Percentiles rank a stretch among this genome's conserved stretches.
These are phyloP conservation scores for Mechanitis messenoides DNA, from an alignment of 2,888 invertebrate genomes.

Conservation along the genomic window DNA sequence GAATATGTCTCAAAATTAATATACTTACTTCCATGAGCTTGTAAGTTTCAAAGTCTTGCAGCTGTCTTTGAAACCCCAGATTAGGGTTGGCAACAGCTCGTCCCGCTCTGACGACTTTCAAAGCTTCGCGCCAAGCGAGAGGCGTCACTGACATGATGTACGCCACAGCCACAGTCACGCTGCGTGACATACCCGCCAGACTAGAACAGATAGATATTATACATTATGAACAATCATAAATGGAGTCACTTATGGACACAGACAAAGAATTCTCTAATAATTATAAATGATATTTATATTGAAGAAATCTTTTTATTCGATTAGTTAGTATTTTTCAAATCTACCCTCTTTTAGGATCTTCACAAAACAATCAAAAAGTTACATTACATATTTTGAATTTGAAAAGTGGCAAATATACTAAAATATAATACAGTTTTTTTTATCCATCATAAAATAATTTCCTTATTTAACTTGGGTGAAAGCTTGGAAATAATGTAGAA, in stretches of 20 bases:
- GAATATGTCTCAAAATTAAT: neutral
- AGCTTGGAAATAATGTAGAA: too few relatives aligned
- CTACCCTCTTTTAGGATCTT: too few relatives aligned
- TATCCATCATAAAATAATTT: too few relatives aligned
- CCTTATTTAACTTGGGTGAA: too few relatives aligned
- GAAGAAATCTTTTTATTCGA: too few relatives aligned
- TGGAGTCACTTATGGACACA: neutral
- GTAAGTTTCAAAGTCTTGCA: conserved; percentile 92
- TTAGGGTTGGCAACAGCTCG: conserved; percentile 97
- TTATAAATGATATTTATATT: too few relatives aligned
- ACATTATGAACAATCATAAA: neutral
- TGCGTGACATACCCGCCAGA: conserved; percentile 97
- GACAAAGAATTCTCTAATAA: too few relatives aligned
- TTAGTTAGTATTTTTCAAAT: too few relatives aligned
- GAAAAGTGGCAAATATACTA: too few relatives aligned
- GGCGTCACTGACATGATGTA: conserved; percentile 97
- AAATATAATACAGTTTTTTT: too few relatives aligned
- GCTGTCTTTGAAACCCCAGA: conserved; percentile 94
- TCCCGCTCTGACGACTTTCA: conserved; percentile 94
- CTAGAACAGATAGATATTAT: conserved; percentile 63
- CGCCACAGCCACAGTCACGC: conserved; percentile 96
- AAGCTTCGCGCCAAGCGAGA: conserved; percentile 92
- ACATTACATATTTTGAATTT: too few relatives aligned
- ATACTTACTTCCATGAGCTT: conserved; percentile 83
- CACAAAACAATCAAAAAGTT: too few relatives aligned